phyloP scores from a whole-genome alignment of 2,888 invertebrate species.

The Trissolcus japonicus region DNA sequence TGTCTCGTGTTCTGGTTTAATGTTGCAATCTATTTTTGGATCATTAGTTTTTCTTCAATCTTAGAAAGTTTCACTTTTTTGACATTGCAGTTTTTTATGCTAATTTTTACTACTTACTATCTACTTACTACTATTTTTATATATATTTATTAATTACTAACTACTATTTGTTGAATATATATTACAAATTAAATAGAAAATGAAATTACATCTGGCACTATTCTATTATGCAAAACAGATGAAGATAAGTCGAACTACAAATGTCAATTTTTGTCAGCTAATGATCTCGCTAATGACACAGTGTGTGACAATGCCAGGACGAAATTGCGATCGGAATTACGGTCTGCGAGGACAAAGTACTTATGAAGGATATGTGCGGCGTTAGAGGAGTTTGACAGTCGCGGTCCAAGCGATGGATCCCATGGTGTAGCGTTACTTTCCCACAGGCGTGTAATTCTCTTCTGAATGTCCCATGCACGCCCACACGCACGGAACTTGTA shows the following conservation, averaged over 20 bases:
- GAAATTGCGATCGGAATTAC: slow-evolving; percentile 12
- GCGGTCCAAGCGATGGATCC: slow-evolving; percentile 68
- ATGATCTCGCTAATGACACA: background rate
- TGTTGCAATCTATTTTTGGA: too few relatives aligned
- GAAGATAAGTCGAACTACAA: background rate
- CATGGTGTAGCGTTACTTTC: slow-evolving; percentile 59
- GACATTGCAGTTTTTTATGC: too few relatives aligned
- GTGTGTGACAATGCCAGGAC: background rate
- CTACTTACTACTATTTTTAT: too few relatives aligned
- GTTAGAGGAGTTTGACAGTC: slow-evolving; percentile 68
- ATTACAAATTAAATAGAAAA: too few relatives aligned
- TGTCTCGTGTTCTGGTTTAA: too few relatives aligned
- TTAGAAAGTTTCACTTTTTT: too few relatives aligned
- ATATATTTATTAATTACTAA: too few relatives aligned
- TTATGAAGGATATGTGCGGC: slow-evolving; percentile 18
- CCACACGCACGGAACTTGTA: slow-evolving; percentile 9
- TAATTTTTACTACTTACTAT: too few relatives aligned
- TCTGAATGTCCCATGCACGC: slow-evolving; percentile 10
- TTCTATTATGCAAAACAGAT: too few relatives aligned
- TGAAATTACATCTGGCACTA: too few relatives aligned
- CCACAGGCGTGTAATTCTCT: slow-evolving; percentile 49
- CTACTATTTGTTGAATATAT: too few relatives aligned
- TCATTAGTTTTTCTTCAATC: too few relatives aligned
- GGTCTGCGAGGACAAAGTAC: slow-evolving; percentile 47
- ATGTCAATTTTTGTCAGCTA: background rate